Percentiles rank a stretch among this genome's conserved stretches.
phyloP scores from a whole-genome alignment of 2,888 invertebrate genomes.

The Hirtodrosophila trivittata region DNA sequence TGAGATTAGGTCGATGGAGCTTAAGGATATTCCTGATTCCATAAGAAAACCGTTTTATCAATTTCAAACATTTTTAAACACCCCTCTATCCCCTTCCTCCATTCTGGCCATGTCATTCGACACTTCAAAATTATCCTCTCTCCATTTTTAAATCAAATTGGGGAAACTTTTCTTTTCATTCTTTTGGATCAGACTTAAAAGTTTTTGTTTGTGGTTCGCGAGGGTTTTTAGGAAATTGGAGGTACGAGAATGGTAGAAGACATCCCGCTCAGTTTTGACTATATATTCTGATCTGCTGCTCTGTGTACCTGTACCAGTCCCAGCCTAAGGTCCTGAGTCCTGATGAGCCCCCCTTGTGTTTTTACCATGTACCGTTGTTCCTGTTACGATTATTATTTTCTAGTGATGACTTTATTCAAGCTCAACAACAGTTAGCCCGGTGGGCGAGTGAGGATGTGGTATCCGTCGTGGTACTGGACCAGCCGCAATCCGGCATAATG shows the following conservation, averaged over 20 bases:
- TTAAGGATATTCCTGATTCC: too few species aligned
- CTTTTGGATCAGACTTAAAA: too few species aligned
- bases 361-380: conserved; percentile 86
- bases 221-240: too few species aligned
- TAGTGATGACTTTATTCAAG: conserved; percentile 99
- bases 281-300: conserved; percentile 17
- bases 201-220: neutral
- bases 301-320: conserved; percentile 30
- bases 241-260: neutral
- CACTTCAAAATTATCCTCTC: too few species aligned
- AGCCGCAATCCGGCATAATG: conserved; percentile 83
- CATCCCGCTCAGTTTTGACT: neutral
- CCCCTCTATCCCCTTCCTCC: too few species aligned
- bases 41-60: too few species aligned
- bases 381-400: conserved; percentile 93
- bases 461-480: conserved; percentile 86
- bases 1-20: too few species aligned
- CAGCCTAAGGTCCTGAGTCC: conserved; percentile 38
- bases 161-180: too few species aligned
- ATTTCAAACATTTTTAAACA: too few species aligned
- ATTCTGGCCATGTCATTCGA: too few species aligned
- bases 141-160: too few species aligned
- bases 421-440: conserved; percentile 97
- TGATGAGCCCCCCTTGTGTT: conserved; percentile 72
- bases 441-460: conserved; percentile 95